These are phyloP conservation scores for Trichogramma pretiosum DNA, from an alignment of 1,140 invertebrate species.

Conservation along the genomic window DNA sequence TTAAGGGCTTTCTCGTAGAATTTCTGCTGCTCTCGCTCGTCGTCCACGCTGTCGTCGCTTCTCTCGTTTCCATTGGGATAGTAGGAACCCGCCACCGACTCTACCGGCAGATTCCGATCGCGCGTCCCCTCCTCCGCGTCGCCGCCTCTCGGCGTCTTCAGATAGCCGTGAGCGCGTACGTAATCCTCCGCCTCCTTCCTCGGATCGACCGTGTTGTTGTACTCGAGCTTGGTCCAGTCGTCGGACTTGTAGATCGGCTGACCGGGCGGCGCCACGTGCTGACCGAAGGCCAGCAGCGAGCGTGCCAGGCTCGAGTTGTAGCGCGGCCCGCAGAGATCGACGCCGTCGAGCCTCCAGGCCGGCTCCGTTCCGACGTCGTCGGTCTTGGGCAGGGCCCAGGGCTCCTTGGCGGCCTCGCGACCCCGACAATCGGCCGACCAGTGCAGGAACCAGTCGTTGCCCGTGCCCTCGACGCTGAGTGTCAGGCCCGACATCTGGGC, in stretches of 20 bases:
- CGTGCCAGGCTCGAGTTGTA: slow-evolving; percentile 60
- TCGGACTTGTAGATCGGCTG: slow-evolving; percentile 42
- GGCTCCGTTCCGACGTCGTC: slow-evolving; percentile 53
- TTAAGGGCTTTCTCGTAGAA: slow-evolving; percentile 20
- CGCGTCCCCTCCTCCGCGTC: not conserved
- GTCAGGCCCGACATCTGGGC: slow-evolving; percentile 60
- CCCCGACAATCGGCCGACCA: slow-evolving; percentile 62
- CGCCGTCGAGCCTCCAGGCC: too few relatives aligned
- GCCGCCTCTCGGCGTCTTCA: slow-evolving; percentile 6
- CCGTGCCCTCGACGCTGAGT: slow-evolving; percentile 53
- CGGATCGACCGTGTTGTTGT: slow-evolving; percentile 40
- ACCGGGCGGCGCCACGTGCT: slow-evolving; percentile 62
- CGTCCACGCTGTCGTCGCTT: slow-evolving; percentile 18
- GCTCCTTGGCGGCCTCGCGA: slow-evolving; percentile 38
- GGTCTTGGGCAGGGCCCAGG: slow-evolving; percentile 45
- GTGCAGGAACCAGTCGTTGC: slow-evolving; percentile 67
- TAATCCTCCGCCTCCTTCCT: slow-evolving; percentile 38
- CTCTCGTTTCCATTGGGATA: slow-evolving; percentile 16
- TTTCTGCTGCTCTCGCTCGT: slow-evolving; percentile 15
- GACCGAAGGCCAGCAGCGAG: slow-evolving; percentile 61
- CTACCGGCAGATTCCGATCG: not conserved
- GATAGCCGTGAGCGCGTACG: slow-evolving; percentile 25
- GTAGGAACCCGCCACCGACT: slow-evolving; percentile 5
- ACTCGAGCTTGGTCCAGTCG: slow-evolving; percentile 39
- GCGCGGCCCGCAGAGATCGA: slow-evolving; percentile 63